Base-by-base conservation (phyloP, 2,113 vertebrate species). In the Sylvia atricapilla region DNA sequence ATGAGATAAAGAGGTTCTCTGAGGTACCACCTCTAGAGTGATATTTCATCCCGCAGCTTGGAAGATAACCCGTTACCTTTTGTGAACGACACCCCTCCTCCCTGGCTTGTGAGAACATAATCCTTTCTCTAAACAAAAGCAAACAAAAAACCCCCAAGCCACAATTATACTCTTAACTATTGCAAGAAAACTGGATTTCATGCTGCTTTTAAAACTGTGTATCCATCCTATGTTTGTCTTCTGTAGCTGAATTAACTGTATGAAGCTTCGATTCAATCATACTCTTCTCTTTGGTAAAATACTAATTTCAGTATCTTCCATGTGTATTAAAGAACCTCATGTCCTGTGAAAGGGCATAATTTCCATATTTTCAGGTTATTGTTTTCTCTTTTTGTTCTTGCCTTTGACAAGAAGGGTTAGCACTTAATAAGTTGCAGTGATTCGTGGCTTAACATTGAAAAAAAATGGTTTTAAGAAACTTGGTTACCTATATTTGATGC, bases 11-110 rank as follows among this genome's bases (percentile, higher is more conserved):
- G 69, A 92, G 70, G 63, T 80, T 90, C 41, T 91, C 85, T 89
- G 70, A 85, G 85, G 62, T 79, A 60, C 74, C 53, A 41, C 31
- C 21, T 76, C 70, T 67, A 50, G 94, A 63, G 19, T 96, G 96
- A 93, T 94, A 96, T 96, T 96, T 96, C 92, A 96, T 96, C 94
- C 96, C 69, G 46, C 67, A 66, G 59, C 28, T 6, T 86, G 79
- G 78, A 90, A 94, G 95, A 62, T 93, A 94, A 94, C 64, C 90
- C 74, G 53, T 77, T 90, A 64, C 88, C 83, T 93, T 66, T 59
- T 72, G 70, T 94, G 92, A 96, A 49, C 53, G 46, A 67, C 60
- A 86, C 72, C 23, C 8, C 4, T 84, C 20, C 23, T 92, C 13
- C 5, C 14, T 0, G 0, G 30, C 50, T 68, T 73, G 46, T 73